phyloP scores from a whole-genome alignment of 2,888 invertebrate genomes.

The Thumatha senex region DNA sequence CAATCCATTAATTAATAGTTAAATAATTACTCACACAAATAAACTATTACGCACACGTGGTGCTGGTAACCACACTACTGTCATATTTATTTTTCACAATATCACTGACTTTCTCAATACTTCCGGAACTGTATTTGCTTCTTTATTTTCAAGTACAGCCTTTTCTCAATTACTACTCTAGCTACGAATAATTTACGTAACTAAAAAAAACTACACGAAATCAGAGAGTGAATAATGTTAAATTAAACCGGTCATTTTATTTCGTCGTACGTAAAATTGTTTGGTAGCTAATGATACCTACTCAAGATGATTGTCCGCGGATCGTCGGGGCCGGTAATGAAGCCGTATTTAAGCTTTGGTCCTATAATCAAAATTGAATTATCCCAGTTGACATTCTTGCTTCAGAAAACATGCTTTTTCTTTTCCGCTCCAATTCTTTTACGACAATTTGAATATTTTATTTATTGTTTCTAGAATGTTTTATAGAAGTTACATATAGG shows the following conservation, averaged over 20 bases:
- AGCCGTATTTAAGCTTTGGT: slow-evolving; percentile 78
- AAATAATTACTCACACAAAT: too few species aligned
- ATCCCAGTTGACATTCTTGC: slow-evolving; percentile 79
- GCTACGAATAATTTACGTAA: slow-evolving; percentile 34
- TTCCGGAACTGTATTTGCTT: slow-evolving; percentile 15
- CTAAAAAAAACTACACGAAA: slow-evolving; percentile 60
- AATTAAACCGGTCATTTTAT: slow-evolving; percentile 75
- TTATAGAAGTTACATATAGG: slow-evolving; percentile 15
- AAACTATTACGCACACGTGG: too few species aligned
- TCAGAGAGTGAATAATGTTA: slow-evolving; percentile 71
- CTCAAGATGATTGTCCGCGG: slow-evolving; percentile 78
- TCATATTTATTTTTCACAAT: slow-evolving; percentile 1
- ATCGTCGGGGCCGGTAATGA: slow-evolving; percentile 76
- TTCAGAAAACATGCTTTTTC: slow-evolving; percentile 68
- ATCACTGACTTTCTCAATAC: neutral
- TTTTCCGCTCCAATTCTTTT: slow-evolving; percentile 79
- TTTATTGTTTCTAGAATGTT: slow-evolving; percentile 35
- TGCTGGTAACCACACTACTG: neutral
- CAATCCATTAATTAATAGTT: too few species aligned
- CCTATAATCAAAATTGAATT: slow-evolving; percentile 84
- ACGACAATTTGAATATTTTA: slow-evolving; percentile 72
- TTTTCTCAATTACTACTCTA: slow-evolving; percentile 15
- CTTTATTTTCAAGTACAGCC: slow-evolving; percentile 15
- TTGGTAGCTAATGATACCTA: slow-evolving; percentile 77
- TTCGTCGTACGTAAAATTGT: slow-evolving; percentile 67